These are phyloP conservation scores for Bombus polaris DNA, from an alignment of 1,140 invertebrate species.

Conservation along the genomic window DNA sequence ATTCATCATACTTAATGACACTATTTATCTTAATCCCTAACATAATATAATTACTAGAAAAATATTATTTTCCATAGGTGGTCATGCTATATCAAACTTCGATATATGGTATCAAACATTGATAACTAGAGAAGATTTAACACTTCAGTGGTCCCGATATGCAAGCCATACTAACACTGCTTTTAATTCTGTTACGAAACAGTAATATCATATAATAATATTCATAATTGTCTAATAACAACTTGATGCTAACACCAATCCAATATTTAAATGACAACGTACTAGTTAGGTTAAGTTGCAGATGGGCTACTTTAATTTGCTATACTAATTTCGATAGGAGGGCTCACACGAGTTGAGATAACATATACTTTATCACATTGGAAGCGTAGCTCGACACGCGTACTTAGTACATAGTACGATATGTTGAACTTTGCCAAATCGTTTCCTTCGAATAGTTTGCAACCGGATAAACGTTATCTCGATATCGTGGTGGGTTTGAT, in stretches of 20 bases:
- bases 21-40: neutral
- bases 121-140: neutral
- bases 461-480: constrained; percentile 19
- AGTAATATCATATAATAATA: constrained; percentile 11
- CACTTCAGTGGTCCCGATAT: neutral
- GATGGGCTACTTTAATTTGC: constrained; percentile 10
- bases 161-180: neutral
- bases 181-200: neutral
- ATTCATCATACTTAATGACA: no score
- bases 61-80: neutral
- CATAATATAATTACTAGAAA: neutral
- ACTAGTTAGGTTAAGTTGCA: neutral
- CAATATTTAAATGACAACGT: constrained; percentile 6
- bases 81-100: neutral
- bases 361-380: constrained; percentile 22
- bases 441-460: constrained; percentile 16
- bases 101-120: neutral
- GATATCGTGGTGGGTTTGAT: constrained; percentile 15
- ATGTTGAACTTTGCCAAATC: constrained; percentile 41
- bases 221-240: neutral
- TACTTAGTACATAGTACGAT: constrained; percentile 11
- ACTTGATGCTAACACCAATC: neutral
- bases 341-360: constrained; percentile 18
- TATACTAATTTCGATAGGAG: constrained; percentile 12
- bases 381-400: neutral